Evolutionary conservation across 1,140 invertebrate species (phyloP), one percentile per base, ranked within the genome.

Genomic region (Mamestra configurata): DNA sequence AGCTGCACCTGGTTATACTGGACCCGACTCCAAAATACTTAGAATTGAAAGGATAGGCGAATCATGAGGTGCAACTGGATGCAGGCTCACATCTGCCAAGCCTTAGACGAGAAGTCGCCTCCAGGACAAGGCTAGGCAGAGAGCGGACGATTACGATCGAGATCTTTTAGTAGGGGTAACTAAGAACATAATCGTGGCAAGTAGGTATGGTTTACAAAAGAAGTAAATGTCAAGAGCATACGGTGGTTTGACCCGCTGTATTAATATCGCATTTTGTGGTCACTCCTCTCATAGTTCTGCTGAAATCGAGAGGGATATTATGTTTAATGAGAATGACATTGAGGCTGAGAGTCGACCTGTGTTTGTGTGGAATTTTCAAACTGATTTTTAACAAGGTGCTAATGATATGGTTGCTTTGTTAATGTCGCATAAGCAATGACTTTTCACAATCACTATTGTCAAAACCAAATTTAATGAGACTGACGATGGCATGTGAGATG

Each of bases 161-260:
- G 18, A 10, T 13, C 18, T 27, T 20, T 1, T 55, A 24, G 18
- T 68, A 43, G 4, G 10, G 18, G 31, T 15, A 22, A 22, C 13
- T 31, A 31, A 31, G 27, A 31, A 31, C 5, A 31, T 31, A 5
- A 31, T 31, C 27, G 22, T 24, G n/a, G 22, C 61, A 22, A 20
- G 8, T 13, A 37, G 3, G 46, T 55, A 51, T 20, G 24, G 15
- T 13, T 35, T 70, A 75, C 37, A 59, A 75, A 75, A 73, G 71
- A 57, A 59, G 8, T 71, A 79, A 79, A 79, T 79, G 77, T 71
- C 77, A 79, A 79, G 77, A 71, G 18, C 77, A 46, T 24, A 40
- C 53, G 18, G 66, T 35, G 64, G 68, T 71, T 77, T 70, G 64
- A 79, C 66, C 66, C 59, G 68, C 18, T n/a, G 10, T 20, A 46